Conservation (phyloP, 2,113 vertebrate genomes). For the Urocitellus parryii region DNA sequence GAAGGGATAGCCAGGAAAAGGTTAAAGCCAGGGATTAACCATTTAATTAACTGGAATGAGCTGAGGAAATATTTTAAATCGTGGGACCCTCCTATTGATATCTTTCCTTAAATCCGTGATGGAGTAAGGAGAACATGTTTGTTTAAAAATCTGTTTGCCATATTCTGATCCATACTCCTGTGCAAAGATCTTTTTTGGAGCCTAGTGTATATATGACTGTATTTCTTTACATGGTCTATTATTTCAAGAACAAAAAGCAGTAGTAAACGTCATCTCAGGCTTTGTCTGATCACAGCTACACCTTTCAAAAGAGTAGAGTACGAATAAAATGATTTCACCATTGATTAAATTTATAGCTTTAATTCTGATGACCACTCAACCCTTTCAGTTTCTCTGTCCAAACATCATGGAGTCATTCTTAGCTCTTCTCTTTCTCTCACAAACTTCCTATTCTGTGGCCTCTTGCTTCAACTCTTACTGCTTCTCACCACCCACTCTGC, state of each 20-base stretch:
- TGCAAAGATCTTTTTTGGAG: background rate
- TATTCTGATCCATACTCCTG: background rate
- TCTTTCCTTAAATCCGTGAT: background rate
- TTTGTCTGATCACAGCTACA: constrained; percentile 5
- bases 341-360: constrained; percentile 51
- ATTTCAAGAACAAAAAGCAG: constrained; percentile 20
- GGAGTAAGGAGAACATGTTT: background rate
- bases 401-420: background rate
- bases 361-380: constrained; percentile 8
- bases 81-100: background rate
- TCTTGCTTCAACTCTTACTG: background rate
- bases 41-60: background rate
- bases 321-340: constrained; percentile 10
- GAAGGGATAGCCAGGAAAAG: too few species aligned
- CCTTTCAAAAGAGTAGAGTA: background rate
- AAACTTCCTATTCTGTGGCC: background rate
- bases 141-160: background rate
- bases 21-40: background rate
- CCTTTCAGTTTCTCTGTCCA: constrained; percentile 19
- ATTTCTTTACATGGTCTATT: constrained; percentile 16
- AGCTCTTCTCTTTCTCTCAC: constrained; percentile 7
- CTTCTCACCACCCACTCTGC: background rate
- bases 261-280: background rate
- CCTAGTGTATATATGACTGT: background rate
- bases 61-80: background rate